Conservation (phyloP, 2,888 invertebrate genomes). For the Drosophila borealis region DNA sequence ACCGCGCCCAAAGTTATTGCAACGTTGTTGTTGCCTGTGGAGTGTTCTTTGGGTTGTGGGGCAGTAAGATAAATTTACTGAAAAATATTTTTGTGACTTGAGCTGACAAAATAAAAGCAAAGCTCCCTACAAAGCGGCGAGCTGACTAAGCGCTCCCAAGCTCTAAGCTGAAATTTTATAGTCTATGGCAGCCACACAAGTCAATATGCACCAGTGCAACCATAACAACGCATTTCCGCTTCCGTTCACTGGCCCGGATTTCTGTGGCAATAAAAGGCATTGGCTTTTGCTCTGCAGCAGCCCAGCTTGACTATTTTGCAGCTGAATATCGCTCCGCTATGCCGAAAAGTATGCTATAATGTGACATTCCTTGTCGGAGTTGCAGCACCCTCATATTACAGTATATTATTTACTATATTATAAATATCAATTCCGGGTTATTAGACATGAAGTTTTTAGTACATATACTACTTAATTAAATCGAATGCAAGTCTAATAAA, state of each 20-base stretch:
- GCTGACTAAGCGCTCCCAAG: background rate
- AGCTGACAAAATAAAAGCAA: slow-evolving; percentile 41
- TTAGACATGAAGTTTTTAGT: background rate
- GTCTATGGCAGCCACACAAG: slow-evolving; percentile 19
- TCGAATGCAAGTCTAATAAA: background rate
- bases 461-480: background rate
- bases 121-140: background rate
- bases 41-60: background rate
- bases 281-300: slow-evolving; percentile 4
- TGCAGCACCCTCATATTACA: background rate
- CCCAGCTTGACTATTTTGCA: background rate
- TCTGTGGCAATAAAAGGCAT: slow-evolving; percentile 45
- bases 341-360: slow-evolving; percentile 11
- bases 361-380: slow-evolving; percentile 1
- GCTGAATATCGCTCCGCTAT: slow-evolving; percentile 8
- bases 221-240: slow-evolving; percentile 55
- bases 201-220: slow-evolving; percentile 43
- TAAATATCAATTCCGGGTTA: background rate
- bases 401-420: background rate
- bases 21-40: background rate
- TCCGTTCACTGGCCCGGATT: slow-evolving; percentile 26
- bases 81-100: slow-evolving; percentile 44
- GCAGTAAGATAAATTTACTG: slow-evolving; percentile 52
- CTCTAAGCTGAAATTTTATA: background rate
- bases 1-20: background rate